Evolutionary conservation across 1,140 invertebrate genomes (phyloP), one percentile per base, ranked within the genome.

Genomic region (Temnothorax nylanderi): DNA sequence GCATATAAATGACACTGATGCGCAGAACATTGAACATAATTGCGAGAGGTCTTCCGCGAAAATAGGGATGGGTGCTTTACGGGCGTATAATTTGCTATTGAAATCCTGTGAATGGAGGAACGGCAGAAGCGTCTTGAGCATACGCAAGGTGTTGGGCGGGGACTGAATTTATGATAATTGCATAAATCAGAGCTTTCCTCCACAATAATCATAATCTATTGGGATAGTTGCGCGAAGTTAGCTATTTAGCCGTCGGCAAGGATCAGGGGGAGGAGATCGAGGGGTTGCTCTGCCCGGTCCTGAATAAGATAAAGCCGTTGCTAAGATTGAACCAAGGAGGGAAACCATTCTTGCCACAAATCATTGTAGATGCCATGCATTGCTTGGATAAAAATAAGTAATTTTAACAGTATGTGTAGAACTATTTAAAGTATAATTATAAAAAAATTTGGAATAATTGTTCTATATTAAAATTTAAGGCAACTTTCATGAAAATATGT

Each of bases 191-290:
- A 94, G 94, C 94, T 95, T 95, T 95, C 94, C 94, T 95, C 93
- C 94, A 94, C 94, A 95, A 95, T 94, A 94, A 95, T 95, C 94
- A 94, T 95, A 95, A 95, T 94, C 94, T 95, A 95, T 95, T 94
- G 94, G 93, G 94, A 95, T 95, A 95, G 94, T 95, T 95, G 94
- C 91, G 89, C 92, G 89, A 94, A 95, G 94, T 95, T 95, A 94
- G 94, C 94, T 95, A 95, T 95, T 95, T 95, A 95, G 94, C 94
- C 93, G 91, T 93, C 92, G 94, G 94, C 93, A 92, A 93, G 92
- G 88, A 91, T 90, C 54, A 72, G 26, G 54, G 26, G 80, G 90
- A 86, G 92, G 47, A 86, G 89, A 60, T 75, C 18, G 90, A 92
- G 90, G 90, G 91, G 86, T 92, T 84, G 80, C 37, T 93, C 78